phyloP scores from a whole-genome alignment of 2,888 invertebrate species.

The Drosophila phalerata region DNA sequence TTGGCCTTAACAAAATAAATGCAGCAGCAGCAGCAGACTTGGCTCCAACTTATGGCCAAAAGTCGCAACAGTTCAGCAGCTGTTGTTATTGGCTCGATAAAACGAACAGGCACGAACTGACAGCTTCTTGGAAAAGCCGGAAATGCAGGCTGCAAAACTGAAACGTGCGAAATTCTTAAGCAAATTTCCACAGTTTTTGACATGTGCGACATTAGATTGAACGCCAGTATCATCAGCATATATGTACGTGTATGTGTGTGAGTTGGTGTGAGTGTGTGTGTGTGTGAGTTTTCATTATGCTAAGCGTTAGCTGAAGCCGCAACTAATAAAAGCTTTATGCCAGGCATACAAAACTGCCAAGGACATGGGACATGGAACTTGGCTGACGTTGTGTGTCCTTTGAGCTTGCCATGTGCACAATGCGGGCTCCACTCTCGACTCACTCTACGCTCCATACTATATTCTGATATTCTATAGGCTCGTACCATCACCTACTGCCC shows the following conservation, averaged over 20 bases:
- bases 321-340: slow-evolving; percentile 71
- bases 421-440: slow-evolving; percentile 16
- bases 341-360: slow-evolving; percentile 48
- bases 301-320: slow-evolving; percentile 46
- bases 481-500: neutral
- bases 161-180: slow-evolving; percentile 72
- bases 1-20: slow-evolving; percentile 42
- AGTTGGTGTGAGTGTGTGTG: slow-evolving; percentile 10
- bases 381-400: slow-evolving; percentile 31
- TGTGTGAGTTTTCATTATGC: slow-evolving; percentile 48
- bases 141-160: slow-evolving; percentile 47
- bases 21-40: slow-evolving; percentile 1
- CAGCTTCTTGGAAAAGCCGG: slow-evolving; percentile 25
- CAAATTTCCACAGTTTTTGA: slow-evolving; percentile 70
- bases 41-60: slow-evolving; percentile 49
- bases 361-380: slow-evolving; percentile 20
- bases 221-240: slow-evolving; percentile 54
- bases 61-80: slow-evolving; percentile 37
- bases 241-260: neutral
- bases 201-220: slow-evolving; percentile 77
- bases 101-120: slow-evolving; percentile 65
- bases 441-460: neutral
- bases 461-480: slow-evolving; percentile 23
- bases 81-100: slow-evolving; percentile 74
- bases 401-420: slow-evolving; percentile 44